Percentiles rank a stretch among this genome's conserved stretches.
phyloP scores from a whole-genome alignment of 2,113 vertebrate genomes.

The Lampris incognitus region DNA sequence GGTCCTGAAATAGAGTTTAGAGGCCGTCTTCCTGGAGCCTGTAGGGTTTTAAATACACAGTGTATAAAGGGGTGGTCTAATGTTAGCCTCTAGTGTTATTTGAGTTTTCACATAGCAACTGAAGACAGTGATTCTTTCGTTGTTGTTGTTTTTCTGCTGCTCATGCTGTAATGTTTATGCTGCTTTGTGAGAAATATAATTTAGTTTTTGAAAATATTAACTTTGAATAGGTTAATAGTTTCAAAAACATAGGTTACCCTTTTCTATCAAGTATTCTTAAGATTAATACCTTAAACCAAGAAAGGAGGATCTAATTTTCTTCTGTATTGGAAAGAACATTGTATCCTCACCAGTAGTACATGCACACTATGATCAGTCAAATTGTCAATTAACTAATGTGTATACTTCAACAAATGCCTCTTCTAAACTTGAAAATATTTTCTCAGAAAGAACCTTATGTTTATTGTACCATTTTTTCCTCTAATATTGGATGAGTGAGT shows the following conservation, averaged over 20 bases:
- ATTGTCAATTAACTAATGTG: conserved; percentile 46
- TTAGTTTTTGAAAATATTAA: conserved; percentile 1
- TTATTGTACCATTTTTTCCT: conserved; percentile 68
- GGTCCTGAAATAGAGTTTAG: conserved; percentile 81
- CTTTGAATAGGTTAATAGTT: conserved; percentile 28
- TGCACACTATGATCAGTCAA: conserved; percentile 26
- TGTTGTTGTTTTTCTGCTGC: conserved; percentile 69
- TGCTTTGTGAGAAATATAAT: conserved; percentile 32
- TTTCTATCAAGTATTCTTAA: conserved; percentile 47
- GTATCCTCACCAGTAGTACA: conserved; percentile 23
- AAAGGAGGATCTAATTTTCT: conserved; percentile 14
- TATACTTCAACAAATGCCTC: conserved; percentile 39
- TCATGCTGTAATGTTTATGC: conserved; percentile 36
- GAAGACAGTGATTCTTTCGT: conserved; percentile 57
- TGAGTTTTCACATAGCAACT: conserved; percentile 71
- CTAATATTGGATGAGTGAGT: conserved; percentile 50
- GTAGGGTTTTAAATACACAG: conserved; percentile 75
- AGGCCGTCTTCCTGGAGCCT: conserved; percentile 75
- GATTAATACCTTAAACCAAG: conserved; percentile 18
- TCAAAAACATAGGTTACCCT: conserved; percentile 36
- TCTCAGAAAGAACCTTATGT: conserved; percentile 61
- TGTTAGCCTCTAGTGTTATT: conserved; percentile 75
- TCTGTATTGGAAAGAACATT: conserved; percentile 42
- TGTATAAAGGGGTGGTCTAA: conserved; percentile 70
- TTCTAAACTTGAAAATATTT: conserved; percentile 59